Conservation (phyloP, 2,113 vertebrate genomes). For the Saiga tatarica region DNA sequence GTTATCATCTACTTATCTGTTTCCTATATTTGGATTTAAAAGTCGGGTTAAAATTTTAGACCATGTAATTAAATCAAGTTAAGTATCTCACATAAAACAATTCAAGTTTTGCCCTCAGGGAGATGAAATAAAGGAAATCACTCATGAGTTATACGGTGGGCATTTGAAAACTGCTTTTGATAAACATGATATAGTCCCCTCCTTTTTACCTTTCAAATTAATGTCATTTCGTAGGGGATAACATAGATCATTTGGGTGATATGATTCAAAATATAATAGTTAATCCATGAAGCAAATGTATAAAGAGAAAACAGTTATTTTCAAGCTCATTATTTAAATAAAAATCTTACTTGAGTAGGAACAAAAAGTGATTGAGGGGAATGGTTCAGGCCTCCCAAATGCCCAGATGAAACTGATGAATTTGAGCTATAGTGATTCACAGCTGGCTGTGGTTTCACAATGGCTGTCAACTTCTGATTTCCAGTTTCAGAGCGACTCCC, state of each 20-base stretch:
- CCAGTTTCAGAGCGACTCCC: slow-evolving; percentile 89
- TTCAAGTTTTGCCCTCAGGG: not conserved
- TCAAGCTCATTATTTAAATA: not conserved
- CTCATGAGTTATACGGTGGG: not conserved
- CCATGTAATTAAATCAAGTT: not conserved
- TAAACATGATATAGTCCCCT: not conserved
- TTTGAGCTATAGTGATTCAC: slow-evolving; percentile 78
- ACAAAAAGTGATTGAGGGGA: slow-evolving; percentile 94
- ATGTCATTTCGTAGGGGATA: not conserved
- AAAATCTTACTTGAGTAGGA: slow-evolving; percentile 88
- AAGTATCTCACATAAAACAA: not conserved
- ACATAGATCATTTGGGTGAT: not conserved
- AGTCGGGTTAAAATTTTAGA: not conserved
- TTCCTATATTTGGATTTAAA: slow-evolving; percentile 21
- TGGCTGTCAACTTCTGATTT: slow-evolving; percentile 91
- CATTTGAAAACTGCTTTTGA: slow-evolving; percentile 6
- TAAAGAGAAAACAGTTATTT: not conserved
- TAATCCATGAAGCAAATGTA: slow-evolving; percentile 20
- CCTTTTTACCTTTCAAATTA: slow-evolving; percentile 19
- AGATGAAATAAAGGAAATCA: slow-evolving; percentile 22
- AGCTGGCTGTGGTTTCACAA: slow-evolving; percentile 94
- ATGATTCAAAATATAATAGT: not conserved
- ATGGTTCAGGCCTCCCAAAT: slow-evolving; percentile 90
- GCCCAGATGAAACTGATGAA: slow-evolving; percentile 73
- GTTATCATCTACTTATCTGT: not conserved